phyloP scores from a whole-genome alignment of 2,113 vertebrate genomes.

The Corythaeola cristata region DNA sequence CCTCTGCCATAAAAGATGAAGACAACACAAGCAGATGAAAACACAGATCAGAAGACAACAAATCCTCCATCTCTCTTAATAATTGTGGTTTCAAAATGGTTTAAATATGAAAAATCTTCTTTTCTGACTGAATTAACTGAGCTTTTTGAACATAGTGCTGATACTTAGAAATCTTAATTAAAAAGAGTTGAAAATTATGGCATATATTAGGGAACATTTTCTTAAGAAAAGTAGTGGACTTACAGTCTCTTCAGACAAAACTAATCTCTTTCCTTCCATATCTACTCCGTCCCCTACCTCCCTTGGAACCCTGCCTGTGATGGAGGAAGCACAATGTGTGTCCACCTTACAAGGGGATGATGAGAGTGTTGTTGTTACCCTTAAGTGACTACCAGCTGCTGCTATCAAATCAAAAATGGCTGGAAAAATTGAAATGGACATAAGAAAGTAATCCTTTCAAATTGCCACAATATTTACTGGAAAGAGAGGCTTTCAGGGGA shows the following conservation, averaged over 20 bases:
- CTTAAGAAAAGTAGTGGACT: not conserved
- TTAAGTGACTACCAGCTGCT: slow-evolving; percentile 75
- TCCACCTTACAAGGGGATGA: slow-evolving; percentile 55
- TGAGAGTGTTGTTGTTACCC: slow-evolving; percentile 63
- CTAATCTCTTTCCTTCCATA: not conserved
- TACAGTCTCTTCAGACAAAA: not conserved
- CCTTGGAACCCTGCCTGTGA: not conserved
- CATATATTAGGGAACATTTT: not conserved
- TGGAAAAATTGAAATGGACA: slow-evolving; percentile 71
- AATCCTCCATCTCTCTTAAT: not conserved
- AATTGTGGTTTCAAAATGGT: not conserved
- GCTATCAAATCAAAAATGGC: slow-evolving; percentile 71
- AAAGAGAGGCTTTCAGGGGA: slow-evolving; percentile 67
- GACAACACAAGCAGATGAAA: not conserved
- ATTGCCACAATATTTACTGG: slow-evolving; percentile 76
- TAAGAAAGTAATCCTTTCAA: slow-evolving; percentile 73
- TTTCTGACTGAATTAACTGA: not conserved
- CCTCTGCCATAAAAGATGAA: not conserved
- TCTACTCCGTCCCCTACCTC: not conserved
- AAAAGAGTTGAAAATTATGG: not conserved
- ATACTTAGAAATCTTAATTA: slow-evolving; percentile 11
- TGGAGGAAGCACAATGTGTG: slow-evolving; percentile 17
- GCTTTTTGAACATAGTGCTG: not conserved
- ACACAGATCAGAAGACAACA: not conserved
- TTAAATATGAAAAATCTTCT: not conserved